A percentile compares a stretch with the other conserved stretches of the same genome.
phyloP scores from a whole-genome alignment of 2,888 invertebrate genomes.

The Caenorhabditis parvicauda region DNA sequence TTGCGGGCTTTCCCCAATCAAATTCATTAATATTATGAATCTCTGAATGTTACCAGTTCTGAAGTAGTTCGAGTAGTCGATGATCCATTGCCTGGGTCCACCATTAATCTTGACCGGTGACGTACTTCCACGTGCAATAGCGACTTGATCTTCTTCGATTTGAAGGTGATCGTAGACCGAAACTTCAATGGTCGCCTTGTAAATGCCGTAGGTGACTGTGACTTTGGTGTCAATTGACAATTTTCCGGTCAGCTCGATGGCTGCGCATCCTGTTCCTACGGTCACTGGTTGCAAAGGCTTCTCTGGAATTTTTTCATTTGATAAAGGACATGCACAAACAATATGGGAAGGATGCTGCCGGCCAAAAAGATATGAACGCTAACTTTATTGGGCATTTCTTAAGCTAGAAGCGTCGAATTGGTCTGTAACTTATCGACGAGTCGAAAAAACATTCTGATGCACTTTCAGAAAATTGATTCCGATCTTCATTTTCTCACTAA shows the following conservation, averaged over 20 bases:
- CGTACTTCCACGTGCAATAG: conserved; percentile 36
- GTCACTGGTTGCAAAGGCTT: conserved; percentile 19
- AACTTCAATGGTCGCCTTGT: conserved; percentile 37
- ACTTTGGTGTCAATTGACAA: conserved; percentile 37
- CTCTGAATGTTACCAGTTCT: conserved; percentile 9
- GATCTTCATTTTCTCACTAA: too few relatives aligned
- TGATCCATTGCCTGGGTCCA: conserved; percentile 52
- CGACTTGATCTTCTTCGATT: conserved; percentile 19
- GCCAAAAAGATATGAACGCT: too few relatives aligned
- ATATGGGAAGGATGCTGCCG: too few relatives aligned
- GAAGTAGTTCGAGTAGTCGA: conserved; percentile 40
- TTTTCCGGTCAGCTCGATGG: conserved; percentile 34
- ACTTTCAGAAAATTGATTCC: too few relatives aligned
- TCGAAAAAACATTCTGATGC: too few relatives aligned
- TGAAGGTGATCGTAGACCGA: conserved; percentile 39
- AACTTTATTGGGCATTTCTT: too few relatives aligned
- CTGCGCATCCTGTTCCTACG: conserved; percentile 46
- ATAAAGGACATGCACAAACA: too few relatives aligned
- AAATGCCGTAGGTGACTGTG: conserved; percentile 14
- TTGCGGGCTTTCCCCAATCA: not conserved
- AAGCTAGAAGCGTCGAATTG: too few relatives aligned
- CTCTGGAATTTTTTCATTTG: conserved; percentile 7
- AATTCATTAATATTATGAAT: not conserved
- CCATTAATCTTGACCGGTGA: conserved; percentile 30
- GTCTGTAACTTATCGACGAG: too few relatives aligned